A percentile compares a stretch with the other conserved stretches of the same genome.
Evolutionary conservation across 2,113 vertebrate species (phyloP).

Genomic region (Athene noctua): DNA sequence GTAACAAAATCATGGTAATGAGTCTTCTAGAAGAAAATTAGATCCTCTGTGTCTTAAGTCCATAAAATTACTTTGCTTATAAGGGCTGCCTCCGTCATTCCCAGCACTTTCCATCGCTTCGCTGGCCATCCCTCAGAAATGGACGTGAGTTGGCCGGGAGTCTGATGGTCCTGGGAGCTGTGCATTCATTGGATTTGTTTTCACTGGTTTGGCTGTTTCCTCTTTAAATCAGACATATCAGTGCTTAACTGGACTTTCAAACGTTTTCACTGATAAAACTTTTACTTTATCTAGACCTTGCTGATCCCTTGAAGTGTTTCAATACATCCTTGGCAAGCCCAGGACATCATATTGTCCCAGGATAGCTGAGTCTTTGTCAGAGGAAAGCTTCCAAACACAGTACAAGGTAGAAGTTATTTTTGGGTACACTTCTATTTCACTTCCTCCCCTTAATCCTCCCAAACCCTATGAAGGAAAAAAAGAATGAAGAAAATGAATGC

Average conservation of each 20-base stretch:
- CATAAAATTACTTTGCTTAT: not conserved
- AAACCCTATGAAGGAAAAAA: not conserved
- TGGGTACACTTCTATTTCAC: not conserved
- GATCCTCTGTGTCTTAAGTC: conserved; percentile 5
- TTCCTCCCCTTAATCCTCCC: not conserved
- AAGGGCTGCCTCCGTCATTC: not conserved
- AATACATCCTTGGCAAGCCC: not conserved
- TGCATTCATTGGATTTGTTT: not conserved
- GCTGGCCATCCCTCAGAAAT: not conserved
- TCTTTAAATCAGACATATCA: not conserved
- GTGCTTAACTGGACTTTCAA: not conserved
- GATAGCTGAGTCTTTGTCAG: not conserved
- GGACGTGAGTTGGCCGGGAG: not conserved
- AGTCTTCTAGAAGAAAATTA: conserved; percentile 52
- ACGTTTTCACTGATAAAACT: not conserved
- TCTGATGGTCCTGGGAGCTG: not conserved
- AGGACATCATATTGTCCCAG: rapidly evolving
- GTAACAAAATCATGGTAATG: conserved; percentile 54
- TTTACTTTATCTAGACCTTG: not conserved
- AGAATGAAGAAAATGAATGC: not conserved
- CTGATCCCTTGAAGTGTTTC: not conserved
- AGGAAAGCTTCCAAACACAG: not conserved
- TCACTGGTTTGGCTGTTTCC: not conserved
- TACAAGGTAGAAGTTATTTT: not conserved
- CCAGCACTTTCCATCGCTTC: not conserved